A percentile compares a stretch with the other conserved stretches of the same genome.
Evolutionary conservation across 2,113 vertebrate species (phyloP).

Genomic region (Urocynchramus pylzowi): DNA sequence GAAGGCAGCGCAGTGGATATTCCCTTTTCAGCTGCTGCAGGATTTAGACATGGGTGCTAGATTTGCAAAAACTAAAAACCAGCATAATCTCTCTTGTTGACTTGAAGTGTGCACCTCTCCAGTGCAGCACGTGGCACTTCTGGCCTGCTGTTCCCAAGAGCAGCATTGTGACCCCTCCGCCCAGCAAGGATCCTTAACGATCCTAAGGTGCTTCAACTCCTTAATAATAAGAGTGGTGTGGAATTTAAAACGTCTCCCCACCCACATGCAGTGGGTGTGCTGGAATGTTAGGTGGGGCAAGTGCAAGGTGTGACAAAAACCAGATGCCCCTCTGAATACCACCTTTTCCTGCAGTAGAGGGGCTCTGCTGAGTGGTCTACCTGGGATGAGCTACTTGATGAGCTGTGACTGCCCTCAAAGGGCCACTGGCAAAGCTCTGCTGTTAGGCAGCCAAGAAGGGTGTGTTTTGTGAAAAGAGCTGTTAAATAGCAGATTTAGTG

Average conservation of each 20-base stretch:
- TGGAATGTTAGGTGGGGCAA: constrained; percentile 1
- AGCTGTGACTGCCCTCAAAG: background rate
- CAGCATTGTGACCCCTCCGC: background rate
- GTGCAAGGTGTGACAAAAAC: background rate
- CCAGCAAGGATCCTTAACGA: background rate
- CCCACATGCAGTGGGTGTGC: background rate
- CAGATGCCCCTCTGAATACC: background rate
- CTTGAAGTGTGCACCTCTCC: background rate
- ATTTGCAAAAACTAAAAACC: background rate
- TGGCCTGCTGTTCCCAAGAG: rapidly evolving
- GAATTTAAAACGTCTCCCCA: constrained; percentile 11
- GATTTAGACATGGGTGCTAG: background rate
- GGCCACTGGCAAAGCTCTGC: background rate
- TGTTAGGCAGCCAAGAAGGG: background rate
- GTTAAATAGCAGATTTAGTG: background rate
- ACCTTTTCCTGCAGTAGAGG: background rate
- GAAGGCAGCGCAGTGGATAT: background rate
- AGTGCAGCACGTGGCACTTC: background rate
- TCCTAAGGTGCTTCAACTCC: background rate
- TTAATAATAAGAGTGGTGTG: background rate
- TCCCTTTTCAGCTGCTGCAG: background rate
- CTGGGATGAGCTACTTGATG: background rate
- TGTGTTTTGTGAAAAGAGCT: background rate
- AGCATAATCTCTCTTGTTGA: background rate
- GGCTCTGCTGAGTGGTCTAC: background rate